These are phyloP conservation scores for Diprion similis DNA, from an alignment of 1,140 invertebrate species.

Conservation along the genomic window DNA sequence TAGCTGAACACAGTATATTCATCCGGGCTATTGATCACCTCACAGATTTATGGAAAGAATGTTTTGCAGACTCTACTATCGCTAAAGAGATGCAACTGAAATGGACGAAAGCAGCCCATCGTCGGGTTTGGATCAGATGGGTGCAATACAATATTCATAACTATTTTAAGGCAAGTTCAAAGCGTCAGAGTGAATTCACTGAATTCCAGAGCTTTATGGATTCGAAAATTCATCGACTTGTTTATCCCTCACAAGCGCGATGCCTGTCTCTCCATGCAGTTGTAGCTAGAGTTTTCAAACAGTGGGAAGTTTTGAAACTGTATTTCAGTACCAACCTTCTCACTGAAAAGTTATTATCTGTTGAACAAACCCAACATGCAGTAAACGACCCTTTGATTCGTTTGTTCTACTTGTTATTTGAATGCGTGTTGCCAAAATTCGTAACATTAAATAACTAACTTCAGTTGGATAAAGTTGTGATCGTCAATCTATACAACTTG, in stretches of 20 bases:
- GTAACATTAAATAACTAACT: conserved; percentile 18
- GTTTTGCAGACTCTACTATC: conserved; percentile 28
- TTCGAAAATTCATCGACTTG: conserved; percentile 25
- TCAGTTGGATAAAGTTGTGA: conserved; percentile 15
- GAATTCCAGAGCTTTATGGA: conserved; percentile 31
- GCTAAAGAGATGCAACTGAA: conserved; percentile 22
- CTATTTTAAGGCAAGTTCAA: conserved; percentile 29
- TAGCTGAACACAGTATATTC: conserved; percentile 27
- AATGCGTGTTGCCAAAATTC: conserved; percentile 23
- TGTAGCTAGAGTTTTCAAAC: conserved; percentile 28
- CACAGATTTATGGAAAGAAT: conserved; percentile 15
- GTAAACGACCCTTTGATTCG: conserved; percentile 30
- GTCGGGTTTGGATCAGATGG: conserved; percentile 30
- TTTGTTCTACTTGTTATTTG: conserved; percentile 25
- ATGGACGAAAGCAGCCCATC: conserved; percentile 26
- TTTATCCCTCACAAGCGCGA: conserved; percentile 29
- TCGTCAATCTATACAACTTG: conserved; percentile 5
- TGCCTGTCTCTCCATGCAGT: conserved; percentile 30
- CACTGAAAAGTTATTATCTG: conserved; percentile 22
- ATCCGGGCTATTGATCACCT: too few species aligned
- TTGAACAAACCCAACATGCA: conserved; percentile 23
- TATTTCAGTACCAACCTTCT: conserved; percentile 24
- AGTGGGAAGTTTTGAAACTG: conserved; percentile 27
- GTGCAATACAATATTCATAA: conserved; percentile 25
- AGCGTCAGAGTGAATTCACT: conserved; percentile 37